Evolutionary conservation across 2,888 invertebrate genomes (phyloP), one percentile per base, ranked within the genome.

Genomic region (Julus scandinavius): DNA sequence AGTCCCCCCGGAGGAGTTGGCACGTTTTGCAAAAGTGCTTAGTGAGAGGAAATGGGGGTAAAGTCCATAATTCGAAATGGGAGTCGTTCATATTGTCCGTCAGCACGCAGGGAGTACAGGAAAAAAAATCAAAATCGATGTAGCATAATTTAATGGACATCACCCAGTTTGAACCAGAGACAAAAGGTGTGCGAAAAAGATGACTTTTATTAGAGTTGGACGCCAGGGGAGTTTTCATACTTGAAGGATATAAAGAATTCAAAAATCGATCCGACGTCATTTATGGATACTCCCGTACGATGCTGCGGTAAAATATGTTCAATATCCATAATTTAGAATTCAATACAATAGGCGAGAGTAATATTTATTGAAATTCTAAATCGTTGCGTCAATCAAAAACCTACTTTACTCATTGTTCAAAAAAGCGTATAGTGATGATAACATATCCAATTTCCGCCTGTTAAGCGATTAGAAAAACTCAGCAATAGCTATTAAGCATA

Each of bases 401-500:
- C n/a, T 63, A 63, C 63, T 63, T 4, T 63, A 6, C 20, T 63
- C 20, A 63, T 63, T 63, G 63, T 63, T 63, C 63, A 20, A 63
- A 63, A 63, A n/a, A 63, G 63, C 63, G n/a, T 63, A 17, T 17
- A 9, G 7, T 6, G n/a, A 1, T 20, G 63, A 63, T 63, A 63
- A 63, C n/a, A 63, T 63, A 63, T 63, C 63, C 63, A 63, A 54
- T 63, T 63, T 63, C 63, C 63, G 63, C 20, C 63, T n/a, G 63
- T 63, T 63, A 63, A 63, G 63, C n/a, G n/a, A 7, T 63, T 63
- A 20, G n/a, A 63, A 63, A 54, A 20, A n/a, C n/a, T 9, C 63
- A 63, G n/a, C 63, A 63, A 45, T 45, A 2, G 45, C 7, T 45
- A 45, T 7, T 45, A 45, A 2, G 45, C 45, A 45, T 45, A 45